phyloP scores from a whole-genome alignment of 2,888 invertebrate genomes.

The Leucoptera coffeella region DNA sequence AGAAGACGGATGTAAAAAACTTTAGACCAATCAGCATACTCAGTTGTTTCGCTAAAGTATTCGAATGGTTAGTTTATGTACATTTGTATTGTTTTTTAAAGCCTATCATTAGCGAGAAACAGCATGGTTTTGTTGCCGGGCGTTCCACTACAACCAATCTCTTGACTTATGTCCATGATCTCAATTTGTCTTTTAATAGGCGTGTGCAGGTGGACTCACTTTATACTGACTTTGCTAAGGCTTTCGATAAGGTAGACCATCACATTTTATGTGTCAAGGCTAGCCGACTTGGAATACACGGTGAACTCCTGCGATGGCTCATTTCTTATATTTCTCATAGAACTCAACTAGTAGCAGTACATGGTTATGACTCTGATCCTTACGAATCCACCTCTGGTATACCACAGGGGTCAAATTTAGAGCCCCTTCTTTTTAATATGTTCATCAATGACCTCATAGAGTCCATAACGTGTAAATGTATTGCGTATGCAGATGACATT shows the following conservation, averaged over 20 bases:
- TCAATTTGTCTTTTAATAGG: background rate
- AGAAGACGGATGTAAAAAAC: background rate
- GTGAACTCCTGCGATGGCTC: conserved; percentile 1
- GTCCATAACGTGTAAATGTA: too few relatives aligned
- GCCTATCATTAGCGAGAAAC: background rate
- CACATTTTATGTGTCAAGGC: conserved; percentile 2
- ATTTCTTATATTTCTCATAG: conserved; percentile 3
- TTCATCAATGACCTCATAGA: conserved; percentile 4
- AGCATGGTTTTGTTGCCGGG: background rate
- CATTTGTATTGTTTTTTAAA: background rate
- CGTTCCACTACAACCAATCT: background rate
- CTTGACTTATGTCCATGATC: background rate
- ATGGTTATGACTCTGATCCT: conserved; percentile 1
- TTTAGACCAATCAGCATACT: conserved; percentile 1
- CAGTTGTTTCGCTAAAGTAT: background rate
- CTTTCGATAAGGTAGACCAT: conserved; percentile 3
- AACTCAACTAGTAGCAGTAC: conserved; percentile 3
- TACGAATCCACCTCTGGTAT: conserved; percentile 4
- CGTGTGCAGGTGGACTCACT: conserved; percentile 2
- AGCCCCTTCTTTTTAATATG: conserved; percentile 3
- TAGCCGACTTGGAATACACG: conserved; percentile 1
- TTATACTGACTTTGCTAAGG: conserved; percentile 3
- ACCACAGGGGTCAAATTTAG: conserved; percentile 4
- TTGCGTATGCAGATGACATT: conserved; percentile 2
- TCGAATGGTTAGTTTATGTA: background rate